Evolutionary conservation across 2,797 vertebrate genomes (phyloP), one percentile per base, ranked within the genome.

Genomic region (Esox lucius): DNA sequence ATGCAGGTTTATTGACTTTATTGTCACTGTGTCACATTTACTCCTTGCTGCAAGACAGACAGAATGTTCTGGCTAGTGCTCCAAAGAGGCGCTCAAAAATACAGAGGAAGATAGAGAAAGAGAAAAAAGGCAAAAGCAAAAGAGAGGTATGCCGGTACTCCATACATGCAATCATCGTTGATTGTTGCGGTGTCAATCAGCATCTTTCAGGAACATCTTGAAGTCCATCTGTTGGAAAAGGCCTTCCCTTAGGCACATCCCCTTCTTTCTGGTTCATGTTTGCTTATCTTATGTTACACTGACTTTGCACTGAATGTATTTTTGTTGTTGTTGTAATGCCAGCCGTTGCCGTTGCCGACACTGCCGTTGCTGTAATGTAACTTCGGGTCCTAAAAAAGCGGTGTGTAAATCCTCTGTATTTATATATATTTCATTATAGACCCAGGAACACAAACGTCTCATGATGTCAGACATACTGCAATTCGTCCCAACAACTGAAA

Each of bases 41-140:
- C 88, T 67, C 71, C 73, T 11, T n/a, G 74, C 76, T 56, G 80
- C 73, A 35, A 65, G 80, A 80, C 71, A 73, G 87, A 84, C 83
- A 79, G 87, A 90, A 90, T 77, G 84, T 87, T 86, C 87, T 78
- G n/a, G n/a, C n/a, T n/a, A n/a, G n/a, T n/a, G n/a, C n/a, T n/a
- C n/a, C 77, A 42, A 81, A 86, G 84, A 85, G 78, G 84, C 70
- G 80, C 64, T 81, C 62, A 84, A 86, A 83, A 80, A 84, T 77
- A 31, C 68, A 79, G 66, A 39, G 64, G 51, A 74, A 75, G 5
- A 33, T 53, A 56, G 61, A 56, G 64, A 9, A 67, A 46, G 26
- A 78, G 42, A 62, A 78, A 53, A 46, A 64, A 15, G 70, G 65
- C 74, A 12, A 73, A 26, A 35, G 53, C 26, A 26, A 22, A 70